These are phyloP conservation scores for Saguinus midas DNA, from an alignment of 2,113 vertebrate genomes.

Conservation along the genomic window DNA sequence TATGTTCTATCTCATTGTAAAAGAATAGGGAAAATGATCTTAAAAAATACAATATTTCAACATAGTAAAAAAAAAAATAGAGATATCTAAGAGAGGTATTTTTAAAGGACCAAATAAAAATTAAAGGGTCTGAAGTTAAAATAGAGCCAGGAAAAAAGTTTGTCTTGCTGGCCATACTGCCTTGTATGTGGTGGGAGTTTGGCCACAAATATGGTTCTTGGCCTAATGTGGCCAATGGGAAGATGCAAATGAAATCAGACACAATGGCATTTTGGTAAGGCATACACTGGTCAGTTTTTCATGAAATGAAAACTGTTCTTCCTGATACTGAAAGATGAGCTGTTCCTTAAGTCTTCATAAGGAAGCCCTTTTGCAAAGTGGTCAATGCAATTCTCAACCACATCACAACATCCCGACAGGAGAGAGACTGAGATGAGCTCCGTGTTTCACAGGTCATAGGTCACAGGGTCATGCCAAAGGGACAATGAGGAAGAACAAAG, in stretches of 20 bases:
- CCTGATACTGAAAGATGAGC: not conserved
- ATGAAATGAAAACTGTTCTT: not conserved
- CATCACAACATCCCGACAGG: too few relatives aligned
- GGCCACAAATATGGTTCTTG: not conserved
- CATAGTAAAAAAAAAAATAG: slow-evolving; percentile 25
- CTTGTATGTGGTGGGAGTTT: accelerated
- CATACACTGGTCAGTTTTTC: not conserved
- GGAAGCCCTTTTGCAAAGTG: not conserved
- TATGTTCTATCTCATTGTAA: slow-evolving; percentile 2
- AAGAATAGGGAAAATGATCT: not conserved
- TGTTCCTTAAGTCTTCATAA: not conserved
- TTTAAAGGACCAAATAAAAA: not conserved
- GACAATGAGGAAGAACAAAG: not conserved
- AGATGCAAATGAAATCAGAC: not conserved
- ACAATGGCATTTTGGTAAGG: not conserved
- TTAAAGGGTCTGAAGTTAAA: not conserved
- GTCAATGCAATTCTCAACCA: not conserved
- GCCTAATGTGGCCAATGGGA: not conserved
- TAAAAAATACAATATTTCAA: not conserved
- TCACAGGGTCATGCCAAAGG: not conserved
- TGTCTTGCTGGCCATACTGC: accelerated
- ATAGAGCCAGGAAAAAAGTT: not conserved
- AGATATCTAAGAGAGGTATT: not conserved
- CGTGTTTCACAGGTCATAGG: not conserved
- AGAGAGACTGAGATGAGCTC: not conserved